These are phyloP conservation scores for mouse (Mus musculus) DNA, from an alignment of 2,113 vertebrate genomes.

Conservation along the genomic window GRCm39 chr7:120506501-120507000, in stretches of 20 bases:
- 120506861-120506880: no score
- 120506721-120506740: neutral
- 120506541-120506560: neutral
- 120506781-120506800: neutral
- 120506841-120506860: neutral
- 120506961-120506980: neutral
- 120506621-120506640: neutral
- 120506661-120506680: neutral
- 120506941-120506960: neutral
- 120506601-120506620: neutral
- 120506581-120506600: neutral
- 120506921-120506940: neutral
- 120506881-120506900: neutral
- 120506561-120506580: neutral
- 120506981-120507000: neutral
- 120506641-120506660: neutral
- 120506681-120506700: neutral
- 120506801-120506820: slow-evolving; percentile 13
- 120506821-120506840: neutral
- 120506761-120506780: neutral
- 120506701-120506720: neutral
- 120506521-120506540: neutral
- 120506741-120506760: neutral
- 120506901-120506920: neutral
- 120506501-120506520: neutral